A percentile compares a stretch with the other conserved stretches of the same genome.
Evolutionary conservation across 2,888 invertebrate genomes (phyloP).

Genomic region (Aquatica leii): DNA sequence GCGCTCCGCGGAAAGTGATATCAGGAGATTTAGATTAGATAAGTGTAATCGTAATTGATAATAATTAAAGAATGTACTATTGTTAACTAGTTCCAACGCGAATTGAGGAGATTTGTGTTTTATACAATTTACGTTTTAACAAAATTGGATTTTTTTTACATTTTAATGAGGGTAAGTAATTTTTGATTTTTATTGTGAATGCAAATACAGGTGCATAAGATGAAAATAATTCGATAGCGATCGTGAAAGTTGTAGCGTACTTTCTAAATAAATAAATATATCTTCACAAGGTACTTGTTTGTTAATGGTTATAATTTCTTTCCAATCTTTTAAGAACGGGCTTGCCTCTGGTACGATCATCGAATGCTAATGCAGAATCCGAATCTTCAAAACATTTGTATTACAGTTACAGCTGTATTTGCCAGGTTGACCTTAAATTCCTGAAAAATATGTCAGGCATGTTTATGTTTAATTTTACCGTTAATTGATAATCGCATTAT

Average conservation of each 20-base stretch:
- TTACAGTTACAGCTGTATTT: no score
- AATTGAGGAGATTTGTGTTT: no score
- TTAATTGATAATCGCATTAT: constrained; percentile 7
- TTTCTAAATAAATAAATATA: constrained; percentile 36
- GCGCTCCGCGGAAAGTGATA: constrained; percentile 12
- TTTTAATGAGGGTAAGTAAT: constrained; percentile 2
- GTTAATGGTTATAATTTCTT: constrained; percentile 2
- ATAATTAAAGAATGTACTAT: no score
- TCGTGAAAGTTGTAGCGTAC: constrained; percentile 34
- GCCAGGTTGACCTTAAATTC: not conserved
- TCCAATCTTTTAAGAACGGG: not conserved
- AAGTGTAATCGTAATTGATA: constrained; percentile 1
- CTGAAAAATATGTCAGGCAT: not conserved
- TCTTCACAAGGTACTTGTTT: constrained; percentile 8
- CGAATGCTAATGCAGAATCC: not conserved
- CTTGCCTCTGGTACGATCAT: no score
- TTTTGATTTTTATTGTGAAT: not conserved
- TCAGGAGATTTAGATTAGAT: constrained; percentile 21
- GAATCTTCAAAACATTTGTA: no score
- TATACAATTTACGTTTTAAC: no score
- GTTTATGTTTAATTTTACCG: constrained; percentile 2
- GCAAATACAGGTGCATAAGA: constrained; percentile 7
- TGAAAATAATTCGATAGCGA: constrained; percentile 20
- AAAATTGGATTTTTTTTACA: not conserved
- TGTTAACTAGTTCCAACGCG: no score